These are phyloP conservation scores for Zalophus californianus DNA, from an alignment of 2,797 vertebrate genomes.

Conservation along the genomic window DNA sequence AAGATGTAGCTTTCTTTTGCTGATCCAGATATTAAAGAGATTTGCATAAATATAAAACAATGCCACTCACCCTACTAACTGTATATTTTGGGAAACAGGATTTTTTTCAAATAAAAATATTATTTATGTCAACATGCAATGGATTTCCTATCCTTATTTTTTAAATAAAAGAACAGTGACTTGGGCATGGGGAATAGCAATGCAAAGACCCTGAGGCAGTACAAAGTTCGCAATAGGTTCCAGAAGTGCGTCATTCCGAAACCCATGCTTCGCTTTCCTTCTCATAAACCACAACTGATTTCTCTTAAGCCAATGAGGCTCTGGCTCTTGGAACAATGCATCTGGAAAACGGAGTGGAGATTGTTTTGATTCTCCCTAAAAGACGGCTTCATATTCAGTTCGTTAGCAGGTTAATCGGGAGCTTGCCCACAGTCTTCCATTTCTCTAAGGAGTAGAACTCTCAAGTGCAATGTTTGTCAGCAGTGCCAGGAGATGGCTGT, in stretches of 20 bases:
- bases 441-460: background rate
- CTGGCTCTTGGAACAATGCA: background rate
- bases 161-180: background rate
- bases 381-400: background rate
- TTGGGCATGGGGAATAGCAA: background rate
- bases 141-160: background rate
- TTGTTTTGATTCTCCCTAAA: slow-evolving; percentile 36
- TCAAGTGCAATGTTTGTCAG: background rate
- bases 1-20: background rate
- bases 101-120: background rate
- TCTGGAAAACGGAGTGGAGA: slow-evolving; percentile 15
- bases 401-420: background rate
- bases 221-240: background rate
- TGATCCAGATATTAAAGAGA: background rate
- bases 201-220: background rate
- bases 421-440: background rate
- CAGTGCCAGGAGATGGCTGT: slow-evolving; percentile 56
- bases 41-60: background rate
- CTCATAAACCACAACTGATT: background rate
- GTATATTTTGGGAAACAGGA: background rate
- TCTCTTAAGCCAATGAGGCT: background rate
- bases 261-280: background rate
- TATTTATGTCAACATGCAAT: background rate
- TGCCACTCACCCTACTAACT: background rate
- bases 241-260: background rate